Base-by-base conservation (phyloP, 2,888 invertebrate species). In the Hydropsyche betteni region DNA sequence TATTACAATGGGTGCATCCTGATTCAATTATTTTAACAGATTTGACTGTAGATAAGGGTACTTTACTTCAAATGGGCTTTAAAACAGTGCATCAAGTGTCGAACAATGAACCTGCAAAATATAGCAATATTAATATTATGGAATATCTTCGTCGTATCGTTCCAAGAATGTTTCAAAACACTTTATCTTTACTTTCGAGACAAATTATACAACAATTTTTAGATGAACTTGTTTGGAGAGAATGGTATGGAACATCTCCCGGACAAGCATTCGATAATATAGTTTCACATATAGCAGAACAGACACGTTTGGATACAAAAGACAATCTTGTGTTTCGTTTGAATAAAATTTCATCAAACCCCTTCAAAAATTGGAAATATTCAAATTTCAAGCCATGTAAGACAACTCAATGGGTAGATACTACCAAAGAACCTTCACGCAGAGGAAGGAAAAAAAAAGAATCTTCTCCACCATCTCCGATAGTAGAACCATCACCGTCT, bases 111-210 rank as follows among this genome's bases (percentile, higher is more conserved):
- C 83, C 87, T 0, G 86, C 86, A 33, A 87, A 88, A 80, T 89
- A 90, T 79, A 90, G 90, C 71, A 93, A 94, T 81, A 89, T 90
- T 0, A 91, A 91, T 74, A 93, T 96, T 6, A 96, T 96, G 96
- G 94, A 95, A 81, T 96, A 96, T 82, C 84, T 96, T 79, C 87
- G 95, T 44, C 89, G 93, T 79, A 93, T 95, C 74, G 94, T 96
- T 2, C 96, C 96, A 0, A 89, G 95, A 81, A 95, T 96, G 95
- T 96, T 96, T 85, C 93, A 95, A 86, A 95, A 94, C 80, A 95
- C 95, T 0, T 84, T 96, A 6, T 94, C 94, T 8, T 83, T 95
- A 79, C 85, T 96, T 0, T 94, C 94, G 1, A 88, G 94, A 68
- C 93, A 93, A 84, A 94, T 95, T 83, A 95, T 96, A 81, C 96